Percentiles rank a stretch among this genome's conserved stretches.
These are phyloP conservation scores for Vicugna pacos DNA, from an alignment of 2,113 vertebrate genomes.

Conservation along the genomic window DNA sequence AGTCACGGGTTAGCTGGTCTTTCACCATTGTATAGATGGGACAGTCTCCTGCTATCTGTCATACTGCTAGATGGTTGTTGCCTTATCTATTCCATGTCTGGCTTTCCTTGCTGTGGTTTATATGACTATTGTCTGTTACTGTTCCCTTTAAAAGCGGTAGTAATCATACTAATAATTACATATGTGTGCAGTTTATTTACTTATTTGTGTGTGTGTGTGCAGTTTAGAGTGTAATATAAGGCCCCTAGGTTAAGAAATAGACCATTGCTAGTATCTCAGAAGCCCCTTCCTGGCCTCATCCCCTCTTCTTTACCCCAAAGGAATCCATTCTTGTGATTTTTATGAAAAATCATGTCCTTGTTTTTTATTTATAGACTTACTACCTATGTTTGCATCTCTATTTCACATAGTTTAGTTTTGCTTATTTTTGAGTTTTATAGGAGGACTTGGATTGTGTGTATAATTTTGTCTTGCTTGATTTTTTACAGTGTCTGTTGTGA, in stretches of 20 bases:
- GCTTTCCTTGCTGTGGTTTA: neutral
- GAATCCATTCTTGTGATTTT: conserved; percentile 11
- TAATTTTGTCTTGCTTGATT: conserved; percentile 31
- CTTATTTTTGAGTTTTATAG: conserved; percentile 21
- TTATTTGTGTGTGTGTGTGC: no score
- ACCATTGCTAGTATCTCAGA: neutral
- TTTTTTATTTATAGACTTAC: conserved; percentile 15
- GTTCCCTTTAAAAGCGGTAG: neutral
- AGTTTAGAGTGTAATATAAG: neutral
- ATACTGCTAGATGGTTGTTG: neutral
- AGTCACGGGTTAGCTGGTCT: conserved; percentile 16
- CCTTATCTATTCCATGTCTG: neutral
- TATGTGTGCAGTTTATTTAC: no score
- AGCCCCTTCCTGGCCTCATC: neutral
- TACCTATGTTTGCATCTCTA: conserved; percentile 8
- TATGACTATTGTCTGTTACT: conserved; percentile 28
- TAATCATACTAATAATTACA: neutral
- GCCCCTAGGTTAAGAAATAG: neutral
- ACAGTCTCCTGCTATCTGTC: neutral
- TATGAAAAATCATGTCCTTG: conserved; percentile 28
- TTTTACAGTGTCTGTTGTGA: neutral
- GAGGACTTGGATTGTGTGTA: neutral
- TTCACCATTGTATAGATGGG: neutral
- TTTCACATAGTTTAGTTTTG: conserved; percentile 54
- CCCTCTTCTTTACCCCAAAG: neutral